Evolutionary conservation across 2,797 vertebrate species (phyloP).

Genomic region (Poeciliopsis infans): DNA sequence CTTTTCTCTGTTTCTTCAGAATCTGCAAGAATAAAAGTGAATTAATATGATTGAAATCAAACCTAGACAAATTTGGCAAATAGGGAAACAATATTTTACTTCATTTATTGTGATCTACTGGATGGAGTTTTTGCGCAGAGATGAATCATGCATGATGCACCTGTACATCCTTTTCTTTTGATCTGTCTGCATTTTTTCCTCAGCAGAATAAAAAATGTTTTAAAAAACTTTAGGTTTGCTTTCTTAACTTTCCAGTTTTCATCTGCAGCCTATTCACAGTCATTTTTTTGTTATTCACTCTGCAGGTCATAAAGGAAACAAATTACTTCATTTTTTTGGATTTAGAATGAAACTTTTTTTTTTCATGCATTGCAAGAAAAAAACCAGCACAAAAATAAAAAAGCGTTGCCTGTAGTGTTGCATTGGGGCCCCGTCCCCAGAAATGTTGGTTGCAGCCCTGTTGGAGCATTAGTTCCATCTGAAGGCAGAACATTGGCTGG

Average conservation of each 20-base stretch:
- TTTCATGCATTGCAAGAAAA: neutral
- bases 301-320: neutral
- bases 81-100: no score
- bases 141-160: neutral
- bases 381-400: neutral
- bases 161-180: neutral
- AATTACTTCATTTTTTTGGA: neutral
- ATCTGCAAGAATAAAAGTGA: no score
- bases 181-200: neutral
- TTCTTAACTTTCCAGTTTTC: neutral
- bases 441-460: constrained; percentile 22
- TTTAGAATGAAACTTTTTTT: neutral
- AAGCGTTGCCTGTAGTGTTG: neutral
- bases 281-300: neutral
- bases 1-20: no score
- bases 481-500: constrained; percentile 11
- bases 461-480: neutral
- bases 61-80: no score
- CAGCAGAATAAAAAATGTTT: neutral
- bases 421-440: neutral
- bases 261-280: neutral
- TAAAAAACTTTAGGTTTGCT: neutral
- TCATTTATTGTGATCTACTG: no score
- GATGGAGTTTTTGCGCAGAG: no score
- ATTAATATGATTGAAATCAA: no score